Percentiles rank a stretch among this genome's conserved stretches.
Conservation (phyloP, 2,888 invertebrate species). For the Caenorhabditis zanzibari region DNA sequence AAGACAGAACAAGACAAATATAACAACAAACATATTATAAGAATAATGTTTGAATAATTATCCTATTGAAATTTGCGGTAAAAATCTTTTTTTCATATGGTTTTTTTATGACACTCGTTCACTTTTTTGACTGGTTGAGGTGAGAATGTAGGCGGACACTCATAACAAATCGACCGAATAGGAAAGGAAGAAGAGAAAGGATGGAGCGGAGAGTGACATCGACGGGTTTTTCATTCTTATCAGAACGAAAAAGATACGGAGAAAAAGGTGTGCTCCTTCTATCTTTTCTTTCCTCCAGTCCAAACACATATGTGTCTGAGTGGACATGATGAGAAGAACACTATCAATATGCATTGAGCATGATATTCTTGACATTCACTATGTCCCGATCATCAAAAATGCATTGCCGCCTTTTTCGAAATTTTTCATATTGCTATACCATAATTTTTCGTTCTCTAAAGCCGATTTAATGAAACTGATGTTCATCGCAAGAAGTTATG, state of each 20-base stretch:
- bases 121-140: conserved; percentile 7
- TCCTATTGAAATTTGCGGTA: not conserved
- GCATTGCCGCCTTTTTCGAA: conserved; percentile 13
- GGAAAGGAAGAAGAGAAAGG: conserved; percentile 22
- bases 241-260: conserved; percentile 24
- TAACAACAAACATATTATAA: not conserved
- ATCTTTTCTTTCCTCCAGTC: conserved; percentile 6
- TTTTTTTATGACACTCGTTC: conserved; percentile 24
- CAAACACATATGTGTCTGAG: conserved; percentile 19
- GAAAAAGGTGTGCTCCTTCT: conserved; percentile 35
- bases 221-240: conserved; percentile 39
- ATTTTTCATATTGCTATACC: not conserved
- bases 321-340: conserved; percentile 8
- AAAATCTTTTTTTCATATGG: conserved; percentile 30
- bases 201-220: conserved; percentile 33
- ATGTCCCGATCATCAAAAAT: conserved; percentile 32
- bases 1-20: not conserved
- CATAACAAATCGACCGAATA: conserved; percentile 32
- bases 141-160: conserved; percentile 22
- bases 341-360: conserved; percentile 58
- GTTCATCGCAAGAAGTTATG: too few species aligned
- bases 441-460: too few species aligned
- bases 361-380: conserved; percentile 35
- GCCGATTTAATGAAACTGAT: too few species aligned
- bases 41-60: not conserved